These are phyloP conservation scores for Ophion ellenae DNA, from an alignment of 2,888 invertebrate genomes.

Conservation along the genomic window DNA sequence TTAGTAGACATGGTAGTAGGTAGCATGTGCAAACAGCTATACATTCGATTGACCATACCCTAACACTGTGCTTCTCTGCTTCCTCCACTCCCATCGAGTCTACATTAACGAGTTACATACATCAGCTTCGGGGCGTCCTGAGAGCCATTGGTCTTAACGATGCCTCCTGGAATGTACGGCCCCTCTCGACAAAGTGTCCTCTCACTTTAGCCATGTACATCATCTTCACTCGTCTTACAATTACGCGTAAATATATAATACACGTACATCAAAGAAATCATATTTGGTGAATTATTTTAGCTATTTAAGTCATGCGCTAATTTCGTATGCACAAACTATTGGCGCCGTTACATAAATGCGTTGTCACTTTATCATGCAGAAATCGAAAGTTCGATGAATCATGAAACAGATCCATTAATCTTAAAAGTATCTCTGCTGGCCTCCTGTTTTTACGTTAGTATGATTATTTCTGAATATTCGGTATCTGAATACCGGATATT, in stretches of 20 bases:
- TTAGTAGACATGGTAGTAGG: constrained; percentile 25
- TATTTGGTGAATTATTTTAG: background rate
- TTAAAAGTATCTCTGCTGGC: too few relatives aligned
- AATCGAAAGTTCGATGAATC: too few relatives aligned
- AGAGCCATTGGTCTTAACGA: constrained; percentile 63
- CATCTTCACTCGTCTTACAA: too few relatives aligned
- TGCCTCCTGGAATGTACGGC: constrained; percentile 43
- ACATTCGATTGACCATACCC: constrained; percentile 52
- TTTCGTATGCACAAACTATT: too few relatives aligned
- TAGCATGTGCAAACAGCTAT: constrained; percentile 59
- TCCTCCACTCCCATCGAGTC: background rate
- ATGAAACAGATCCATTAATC: too few relatives aligned
- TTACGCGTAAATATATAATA: too few relatives aligned
- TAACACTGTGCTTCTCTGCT: background rate
- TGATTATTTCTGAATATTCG: too few relatives aligned
- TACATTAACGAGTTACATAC: constrained; percentile 60
- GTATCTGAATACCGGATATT: too few relatives aligned
- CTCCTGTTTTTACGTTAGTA: too few relatives aligned
- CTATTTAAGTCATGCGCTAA: background rate
- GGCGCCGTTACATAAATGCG: too few relatives aligned
- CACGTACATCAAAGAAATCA: too few relatives aligned
- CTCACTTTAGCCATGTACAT: background rate
- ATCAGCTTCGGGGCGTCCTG: constrained; percentile 50
- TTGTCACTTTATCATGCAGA: too few relatives aligned
- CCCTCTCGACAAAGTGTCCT: background rate